A percentile compares a stretch with the other conserved stretches of the same genome.
Evolutionary conservation across 2,113 vertebrate species (phyloP).

Genomic region (Hippotragus niger): DNA sequence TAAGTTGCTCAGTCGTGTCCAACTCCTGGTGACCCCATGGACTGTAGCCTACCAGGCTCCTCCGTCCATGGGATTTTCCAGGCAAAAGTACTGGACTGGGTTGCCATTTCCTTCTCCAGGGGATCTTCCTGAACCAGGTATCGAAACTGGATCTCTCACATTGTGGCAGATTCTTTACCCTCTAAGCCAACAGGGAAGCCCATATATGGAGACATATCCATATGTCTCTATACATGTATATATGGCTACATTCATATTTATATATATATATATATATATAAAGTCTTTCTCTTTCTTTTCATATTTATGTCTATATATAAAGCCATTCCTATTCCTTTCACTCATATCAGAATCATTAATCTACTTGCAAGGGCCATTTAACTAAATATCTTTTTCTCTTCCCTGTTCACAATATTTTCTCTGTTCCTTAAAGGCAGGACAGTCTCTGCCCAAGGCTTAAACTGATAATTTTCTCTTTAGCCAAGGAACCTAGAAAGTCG

Average conservation of each 20-base stretch:
- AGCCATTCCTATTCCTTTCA: not conserved
- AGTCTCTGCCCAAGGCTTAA: not conserved
- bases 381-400: not conserved
- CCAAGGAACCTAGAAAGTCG: not conserved
- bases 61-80: too few relatives aligned
- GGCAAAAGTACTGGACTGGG: too few relatives aligned
- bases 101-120: too few relatives aligned
- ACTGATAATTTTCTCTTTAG: conserved; percentile 8
- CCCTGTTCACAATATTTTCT: not conserved
- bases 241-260: not conserved
- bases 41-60: too few relatives aligned
- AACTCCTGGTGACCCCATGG: too few relatives aligned
- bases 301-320: not conserved
- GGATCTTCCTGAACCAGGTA: too few relatives aligned
- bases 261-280: not conserved
- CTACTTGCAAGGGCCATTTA: not conserved
- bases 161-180: too few relatives aligned
- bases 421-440: not conserved
- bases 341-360: not conserved
- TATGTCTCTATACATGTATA: not conserved
- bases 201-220: not conserved
- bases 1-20: too few relatives aligned
- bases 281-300: not conserved
- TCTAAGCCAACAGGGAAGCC: too few relatives aligned
- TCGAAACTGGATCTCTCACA: too few relatives aligned